These are phyloP conservation scores for Exaiptasia diaphana DNA, from an alignment of 64 coral and sea anemone genomes.

Conservation along the genomic window DNA sequence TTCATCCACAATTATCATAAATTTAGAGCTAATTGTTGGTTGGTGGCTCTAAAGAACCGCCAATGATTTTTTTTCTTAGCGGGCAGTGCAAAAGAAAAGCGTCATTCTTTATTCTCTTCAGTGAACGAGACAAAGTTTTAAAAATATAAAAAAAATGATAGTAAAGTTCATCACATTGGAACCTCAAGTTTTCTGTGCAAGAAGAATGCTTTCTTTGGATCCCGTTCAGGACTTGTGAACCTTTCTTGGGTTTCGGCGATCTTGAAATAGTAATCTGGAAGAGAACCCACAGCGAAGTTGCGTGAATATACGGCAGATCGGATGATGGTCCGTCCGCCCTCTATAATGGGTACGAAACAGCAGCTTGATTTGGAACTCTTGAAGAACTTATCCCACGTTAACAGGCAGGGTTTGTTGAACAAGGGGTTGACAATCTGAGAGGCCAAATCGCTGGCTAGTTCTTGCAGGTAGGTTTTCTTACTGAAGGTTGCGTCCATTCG, in stretches of 20 bases:
- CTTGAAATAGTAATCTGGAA: neutral
- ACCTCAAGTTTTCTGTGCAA: neutral
- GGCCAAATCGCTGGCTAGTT: neutral
- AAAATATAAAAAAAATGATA: no score
- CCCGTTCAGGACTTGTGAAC: neutral
- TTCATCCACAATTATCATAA: no score
- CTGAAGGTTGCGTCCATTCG: neutral
- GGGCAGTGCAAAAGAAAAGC: no score
- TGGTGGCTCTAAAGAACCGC: no score
- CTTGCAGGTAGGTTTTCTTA: neutral
- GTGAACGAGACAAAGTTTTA: no score
- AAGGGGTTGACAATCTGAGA: neutral
- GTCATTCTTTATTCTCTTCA: no score
- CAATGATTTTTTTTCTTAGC: no score
- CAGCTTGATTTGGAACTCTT: neutral
- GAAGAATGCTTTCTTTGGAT: neutral
- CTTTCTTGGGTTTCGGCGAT: neutral
- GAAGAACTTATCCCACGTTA: neutral
- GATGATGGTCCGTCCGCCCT: neutral
- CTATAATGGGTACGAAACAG: neutral
- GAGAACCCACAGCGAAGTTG: neutral
- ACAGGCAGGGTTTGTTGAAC: neutral
- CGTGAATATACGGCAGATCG: neutral
- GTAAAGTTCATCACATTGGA: no score
- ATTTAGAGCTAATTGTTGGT: no score